Percentiles rank a stretch among this genome's conserved stretches.
phyloP scores from a whole-genome alignment of 2,888 invertebrate genomes.

The Eupithecia subfuscata region DNA sequence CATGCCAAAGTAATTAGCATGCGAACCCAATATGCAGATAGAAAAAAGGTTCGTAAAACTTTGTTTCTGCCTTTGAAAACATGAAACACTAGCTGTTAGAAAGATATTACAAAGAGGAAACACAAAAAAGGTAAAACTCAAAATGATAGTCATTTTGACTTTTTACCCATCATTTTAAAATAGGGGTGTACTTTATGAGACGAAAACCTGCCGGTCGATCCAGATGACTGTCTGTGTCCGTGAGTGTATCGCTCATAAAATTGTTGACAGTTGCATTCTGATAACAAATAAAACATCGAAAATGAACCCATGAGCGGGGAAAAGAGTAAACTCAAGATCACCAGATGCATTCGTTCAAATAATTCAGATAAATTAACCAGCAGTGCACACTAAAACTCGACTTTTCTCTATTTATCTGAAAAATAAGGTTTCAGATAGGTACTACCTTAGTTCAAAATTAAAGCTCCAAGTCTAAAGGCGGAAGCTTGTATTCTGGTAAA shows the following conservation, averaged over 20 bases:
- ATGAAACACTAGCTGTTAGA: not conserved
- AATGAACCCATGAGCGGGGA: not conserved
- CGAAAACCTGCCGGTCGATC: not conserved
- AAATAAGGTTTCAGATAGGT: not conserved
- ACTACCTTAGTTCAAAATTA: not conserved
- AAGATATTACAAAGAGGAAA: not conserved
- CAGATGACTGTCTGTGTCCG: too few species aligned
- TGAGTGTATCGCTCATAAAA: not conserved
- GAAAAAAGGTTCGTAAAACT: slow-evolving; percentile 30
- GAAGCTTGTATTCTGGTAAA: not conserved
- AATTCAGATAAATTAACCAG: not conserved
- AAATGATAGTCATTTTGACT: not conserved
- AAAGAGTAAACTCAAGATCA: too few species aligned
- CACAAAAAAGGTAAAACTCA: not conserved
- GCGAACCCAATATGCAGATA: slow-evolving; percentile 45
- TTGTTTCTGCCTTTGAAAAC: slow-evolving; percentile 13
- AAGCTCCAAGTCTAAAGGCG: not conserved
- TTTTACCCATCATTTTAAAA: not conserved
- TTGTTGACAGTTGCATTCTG: not conserved
- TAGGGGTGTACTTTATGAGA: not conserved
- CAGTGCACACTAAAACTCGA: not conserved
- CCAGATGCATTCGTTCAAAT: not conserved
- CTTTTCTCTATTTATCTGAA: not conserved
- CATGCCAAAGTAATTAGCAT: slow-evolving; percentile 46
- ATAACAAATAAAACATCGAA: not conserved